phyloP scores from a whole-genome alignment of 2,113 vertebrate genomes.

The Neolamprologus longior region DNA sequence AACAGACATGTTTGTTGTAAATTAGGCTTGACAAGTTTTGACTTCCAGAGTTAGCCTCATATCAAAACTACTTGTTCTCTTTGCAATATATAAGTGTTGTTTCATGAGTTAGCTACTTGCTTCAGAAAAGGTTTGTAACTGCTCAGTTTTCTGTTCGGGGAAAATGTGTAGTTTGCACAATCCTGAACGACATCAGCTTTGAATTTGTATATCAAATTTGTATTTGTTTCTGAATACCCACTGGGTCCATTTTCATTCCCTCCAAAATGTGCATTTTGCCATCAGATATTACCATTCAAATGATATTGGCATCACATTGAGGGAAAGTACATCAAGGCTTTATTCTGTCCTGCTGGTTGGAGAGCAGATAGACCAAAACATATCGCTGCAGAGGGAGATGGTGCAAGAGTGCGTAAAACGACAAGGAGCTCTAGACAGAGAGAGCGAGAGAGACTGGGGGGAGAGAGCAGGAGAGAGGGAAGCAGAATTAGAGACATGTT shows the following conservation, averaged over 20 bases:
- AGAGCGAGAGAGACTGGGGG: background rate
- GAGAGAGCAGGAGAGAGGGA: background rate
- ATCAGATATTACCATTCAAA: constrained; percentile 30
- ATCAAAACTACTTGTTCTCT: background rate
- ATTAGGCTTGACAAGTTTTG: background rate
- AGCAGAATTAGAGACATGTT: constrained; percentile 53
- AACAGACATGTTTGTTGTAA: background rate
- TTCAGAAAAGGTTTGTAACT: background rate
- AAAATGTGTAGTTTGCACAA: background rate
- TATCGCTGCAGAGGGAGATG: constrained; percentile 62
- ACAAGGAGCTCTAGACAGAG: constrained; percentile 44
- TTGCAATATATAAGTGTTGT: background rate
- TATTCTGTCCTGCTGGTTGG: constrained; percentile 52
- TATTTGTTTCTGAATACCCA: background rate
- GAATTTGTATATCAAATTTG: constrained; percentile 1
- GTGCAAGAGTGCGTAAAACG: constrained; percentile 68
- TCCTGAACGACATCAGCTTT: background rate
- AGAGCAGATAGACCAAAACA: constrained; percentile 62
- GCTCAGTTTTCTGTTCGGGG: background rate
- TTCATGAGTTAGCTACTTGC: background rate
- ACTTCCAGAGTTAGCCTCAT: background rate
- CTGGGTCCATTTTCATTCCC: background rate
- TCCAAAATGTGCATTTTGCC: constrained; percentile 1
- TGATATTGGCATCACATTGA: constrained; percentile 30
- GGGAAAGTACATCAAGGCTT: constrained; percentile 46